These are phyloP conservation scores for Tachina grossa DNA, from an alignment of 2,888 invertebrate species.

Conservation along the genomic window DNA sequence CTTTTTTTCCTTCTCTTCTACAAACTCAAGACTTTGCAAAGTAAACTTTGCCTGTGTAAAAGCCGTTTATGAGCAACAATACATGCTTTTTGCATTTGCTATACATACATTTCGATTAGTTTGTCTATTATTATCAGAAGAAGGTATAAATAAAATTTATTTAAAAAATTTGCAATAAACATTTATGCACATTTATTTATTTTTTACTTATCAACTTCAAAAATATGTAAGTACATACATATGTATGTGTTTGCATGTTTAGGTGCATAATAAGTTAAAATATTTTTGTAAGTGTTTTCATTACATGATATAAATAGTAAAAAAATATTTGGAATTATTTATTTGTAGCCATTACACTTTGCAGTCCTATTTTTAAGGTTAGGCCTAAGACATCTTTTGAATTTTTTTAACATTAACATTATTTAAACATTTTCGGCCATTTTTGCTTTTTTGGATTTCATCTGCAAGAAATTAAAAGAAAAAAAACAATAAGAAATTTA, in stretches of 20 bases:
- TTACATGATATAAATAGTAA: slow-evolving; percentile 31
- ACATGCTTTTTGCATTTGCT: no score
- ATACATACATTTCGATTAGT: no score
- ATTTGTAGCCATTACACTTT: slow-evolving; percentile 28
- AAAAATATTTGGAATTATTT: slow-evolving; percentile 37
- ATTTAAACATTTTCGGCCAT: slow-evolving; percentile 77
- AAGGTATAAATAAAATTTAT: no score
- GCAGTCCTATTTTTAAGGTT: not conserved
- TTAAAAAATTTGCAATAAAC: no score
- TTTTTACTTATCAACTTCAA: no score
- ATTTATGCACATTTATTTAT: no score
- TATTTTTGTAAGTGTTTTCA: not conserved
- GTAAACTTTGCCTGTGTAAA: no score
- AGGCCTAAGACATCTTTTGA: slow-evolving; percentile 18
- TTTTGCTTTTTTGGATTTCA: slow-evolving; percentile 80
- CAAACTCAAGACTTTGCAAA: no score
- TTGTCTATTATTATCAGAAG: no score
- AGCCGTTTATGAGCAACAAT: no score
- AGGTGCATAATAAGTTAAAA: slow-evolving; percentile 35
- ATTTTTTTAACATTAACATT: not conserved
- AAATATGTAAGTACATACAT: no score
- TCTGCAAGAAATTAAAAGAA: slow-evolving; percentile 72
- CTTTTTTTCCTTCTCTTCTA: no score
- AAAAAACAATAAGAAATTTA: not conserved
- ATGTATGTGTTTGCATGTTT: slow-evolving; percentile 6